Percentiles rank a stretch among this genome's conserved stretches.
Conservation (phyloP, 1,140 invertebrate species). For the Aplysia californica region DNA sequence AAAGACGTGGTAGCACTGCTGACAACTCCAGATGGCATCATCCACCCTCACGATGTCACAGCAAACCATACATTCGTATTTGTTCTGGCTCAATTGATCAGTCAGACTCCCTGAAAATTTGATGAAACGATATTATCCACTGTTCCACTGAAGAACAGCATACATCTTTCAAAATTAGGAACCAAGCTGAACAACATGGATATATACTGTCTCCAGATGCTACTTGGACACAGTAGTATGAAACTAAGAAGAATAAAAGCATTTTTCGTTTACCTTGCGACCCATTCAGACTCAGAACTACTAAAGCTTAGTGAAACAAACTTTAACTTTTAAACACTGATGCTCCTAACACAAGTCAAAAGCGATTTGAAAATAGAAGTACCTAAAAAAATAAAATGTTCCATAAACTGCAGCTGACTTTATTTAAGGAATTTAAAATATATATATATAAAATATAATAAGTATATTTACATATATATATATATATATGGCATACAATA, state of each 20-base stretch:
- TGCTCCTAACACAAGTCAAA: too few relatives aligned
- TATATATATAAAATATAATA: not conserved
- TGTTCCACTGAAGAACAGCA: too few relatives aligned
- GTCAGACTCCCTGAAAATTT: conserved; percentile 11
- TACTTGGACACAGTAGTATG: not conserved
- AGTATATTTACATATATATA: not conserved
- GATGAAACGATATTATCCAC: too few relatives aligned
- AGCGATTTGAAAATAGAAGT: too few relatives aligned
- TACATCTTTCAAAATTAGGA: too few relatives aligned
- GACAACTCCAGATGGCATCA: conserved; percentile 89
- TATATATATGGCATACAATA: not conserved
- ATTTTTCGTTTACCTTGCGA: not conserved
- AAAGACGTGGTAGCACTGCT: conserved; percentile 89
- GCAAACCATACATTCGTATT: conserved; percentile 93
- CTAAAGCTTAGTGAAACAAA: too few relatives aligned
- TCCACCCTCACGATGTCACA: conserved; percentile 83
- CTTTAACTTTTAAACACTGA: too few relatives aligned
- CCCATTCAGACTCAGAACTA: not conserved
- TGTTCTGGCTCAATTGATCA: conserved; percentile 81
- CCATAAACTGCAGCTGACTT: too few relatives aligned
- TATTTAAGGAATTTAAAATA: too few relatives aligned
- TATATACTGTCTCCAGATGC: too few relatives aligned
- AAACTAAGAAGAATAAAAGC: not conserved
- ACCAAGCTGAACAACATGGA: too few relatives aligned
- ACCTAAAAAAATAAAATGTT: too few relatives aligned